Evolutionary conservation across 2,888 invertebrate species (phyloP), one percentile per base, ranked within the genome.

Genomic region (Habroteleia sp.): DNA sequence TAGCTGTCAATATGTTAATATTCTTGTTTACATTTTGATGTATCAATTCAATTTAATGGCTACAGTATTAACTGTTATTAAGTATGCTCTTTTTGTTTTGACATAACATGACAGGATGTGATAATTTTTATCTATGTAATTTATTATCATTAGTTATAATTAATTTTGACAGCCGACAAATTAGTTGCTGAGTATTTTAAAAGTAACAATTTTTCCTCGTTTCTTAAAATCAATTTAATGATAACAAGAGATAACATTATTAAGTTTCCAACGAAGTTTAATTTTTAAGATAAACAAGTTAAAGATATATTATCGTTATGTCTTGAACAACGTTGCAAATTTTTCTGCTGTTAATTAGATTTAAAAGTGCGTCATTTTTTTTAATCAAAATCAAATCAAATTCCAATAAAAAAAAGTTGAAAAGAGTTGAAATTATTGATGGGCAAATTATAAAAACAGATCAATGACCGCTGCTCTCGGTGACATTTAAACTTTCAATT

Each of bases 1-100:
- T 46, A 52, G 54, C 71, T 62, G 60, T 71, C 71, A 71, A 62
- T 71, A 71, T 71, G 71, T 52, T 71, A 71, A 71, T 71, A 71
- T 71, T 62, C 71, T 71, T 71, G 71, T 71, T 71, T 71, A 71
- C 71, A 62, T 62, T 46, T 54, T 62, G 54, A 63, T 63, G 62
- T 71, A 62, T 54, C 62, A 71, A 71, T 71, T 71, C 71, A 71
- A 71, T 71, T 62, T 54, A 62, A 71, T 62, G 54, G 62, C 62
- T n/a, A 54, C 29, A 33, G 31, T 48, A 62, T 54, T 71, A 71
- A 71, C 54, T 62, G 46, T 62, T 71, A 71, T 63, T 71, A 71
- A 63, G 62, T 46, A 54, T 46, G 17, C 25, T 35, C 50, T 52
- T 48, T 71, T 71, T 52, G 37, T 71, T 62, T 71, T 62, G 48